These are phyloP conservation scores for Henricia sp. DNA, from an alignment of 53 echinoderm and acorn worm genomes.

Conservation along the genomic window DNA sequence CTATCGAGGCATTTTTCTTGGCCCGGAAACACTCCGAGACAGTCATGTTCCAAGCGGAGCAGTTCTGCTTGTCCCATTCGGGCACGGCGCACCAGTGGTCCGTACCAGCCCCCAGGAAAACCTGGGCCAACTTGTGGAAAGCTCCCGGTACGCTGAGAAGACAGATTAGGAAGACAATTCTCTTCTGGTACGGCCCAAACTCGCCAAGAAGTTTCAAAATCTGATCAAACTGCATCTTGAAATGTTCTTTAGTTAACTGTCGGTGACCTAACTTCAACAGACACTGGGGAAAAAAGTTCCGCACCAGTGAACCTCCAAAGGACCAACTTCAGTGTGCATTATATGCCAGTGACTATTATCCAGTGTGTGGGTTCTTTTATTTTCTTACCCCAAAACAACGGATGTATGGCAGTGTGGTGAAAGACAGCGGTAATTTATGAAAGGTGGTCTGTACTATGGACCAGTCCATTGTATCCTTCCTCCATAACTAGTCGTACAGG, in stretches of 20 bases:
- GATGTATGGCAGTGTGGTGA: too few species aligned
- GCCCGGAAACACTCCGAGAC: constrained; percentile 54
- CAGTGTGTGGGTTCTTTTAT: too few species aligned
- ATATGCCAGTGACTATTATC: too few species aligned
- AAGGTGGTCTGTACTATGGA: too few species aligned
- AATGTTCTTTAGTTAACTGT: background rate
- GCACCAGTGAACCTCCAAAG: too few species aligned
- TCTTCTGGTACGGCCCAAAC: constrained; percentile 85
- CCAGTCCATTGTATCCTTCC: too few species aligned
- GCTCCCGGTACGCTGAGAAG: constrained; percentile 77
- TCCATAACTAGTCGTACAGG: too few species aligned
- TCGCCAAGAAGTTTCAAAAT: constrained; percentile 60
- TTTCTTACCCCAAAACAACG: too few species aligned
- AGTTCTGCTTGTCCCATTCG: constrained; percentile 65
- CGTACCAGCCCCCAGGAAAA: constrained; percentile 76
- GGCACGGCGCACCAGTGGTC: constrained; percentile 82
- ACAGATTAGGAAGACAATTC: constrained; percentile 82
- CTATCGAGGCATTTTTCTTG: constrained; percentile 83
- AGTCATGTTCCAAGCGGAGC: constrained; percentile 70
- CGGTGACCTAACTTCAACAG: background rate
- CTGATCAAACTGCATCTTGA: constrained; percentile 50
- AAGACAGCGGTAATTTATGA: too few species aligned
- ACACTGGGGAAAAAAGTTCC: too few species aligned
- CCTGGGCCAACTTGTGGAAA: constrained; percentile 84
- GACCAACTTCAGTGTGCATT: too few species aligned